Evolutionary conservation across 2,888 invertebrate species (phyloP).

Genomic region (Tetrapedia diversipes): DNA sequence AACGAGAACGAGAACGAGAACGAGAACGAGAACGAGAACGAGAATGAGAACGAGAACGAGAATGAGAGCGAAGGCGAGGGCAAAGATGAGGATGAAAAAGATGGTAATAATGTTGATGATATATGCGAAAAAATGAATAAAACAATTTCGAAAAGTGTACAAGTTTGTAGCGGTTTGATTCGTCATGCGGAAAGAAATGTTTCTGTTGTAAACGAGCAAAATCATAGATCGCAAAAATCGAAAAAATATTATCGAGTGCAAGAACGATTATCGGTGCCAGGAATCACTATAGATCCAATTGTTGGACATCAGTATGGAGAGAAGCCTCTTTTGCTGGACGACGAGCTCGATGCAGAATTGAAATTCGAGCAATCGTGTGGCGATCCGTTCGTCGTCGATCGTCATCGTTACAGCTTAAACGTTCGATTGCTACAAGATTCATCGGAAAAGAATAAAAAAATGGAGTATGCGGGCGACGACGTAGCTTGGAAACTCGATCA

Average conservation of each 20-base stretch:
- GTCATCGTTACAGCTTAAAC: conserved; percentile 89
- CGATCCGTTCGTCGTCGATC: conserved; percentile 85
- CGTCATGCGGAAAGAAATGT: conserved; percentile 90
- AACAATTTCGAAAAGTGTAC: conserved; percentile 86
- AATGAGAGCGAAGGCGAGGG: not conserved
- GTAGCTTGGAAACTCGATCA: conserved; percentile 77
- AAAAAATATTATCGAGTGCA: conserved; percentile 80
- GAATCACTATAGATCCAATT: conserved; percentile 81
- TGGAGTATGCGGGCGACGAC: conserved; percentile 64
- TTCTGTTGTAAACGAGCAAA: conserved; percentile 86
- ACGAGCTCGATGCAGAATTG: conserved; percentile 88
- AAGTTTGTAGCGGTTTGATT: conserved; percentile 88
- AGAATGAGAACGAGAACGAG: not conserved
- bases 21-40: not conserved
- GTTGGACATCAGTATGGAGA: conserved; percentile 91
- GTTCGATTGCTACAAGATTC: conserved; percentile 87
- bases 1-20: conserved; percentile 66
- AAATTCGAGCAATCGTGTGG: conserved; percentile 82
- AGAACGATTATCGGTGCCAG: conserved; percentile 75
- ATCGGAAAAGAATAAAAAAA: conserved; percentile 55
- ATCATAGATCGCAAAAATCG: conserved; percentile 83
- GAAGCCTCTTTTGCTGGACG: conserved; percentile 89
- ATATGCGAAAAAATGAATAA: conserved; percentile 82
- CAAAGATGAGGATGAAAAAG: not conserved
- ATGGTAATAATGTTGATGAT: conserved; percentile 72